Evolutionary conservation across 2,113 vertebrate genomes (phyloP).

Genomic region (Chloropsis cyanopogon): DNA sequence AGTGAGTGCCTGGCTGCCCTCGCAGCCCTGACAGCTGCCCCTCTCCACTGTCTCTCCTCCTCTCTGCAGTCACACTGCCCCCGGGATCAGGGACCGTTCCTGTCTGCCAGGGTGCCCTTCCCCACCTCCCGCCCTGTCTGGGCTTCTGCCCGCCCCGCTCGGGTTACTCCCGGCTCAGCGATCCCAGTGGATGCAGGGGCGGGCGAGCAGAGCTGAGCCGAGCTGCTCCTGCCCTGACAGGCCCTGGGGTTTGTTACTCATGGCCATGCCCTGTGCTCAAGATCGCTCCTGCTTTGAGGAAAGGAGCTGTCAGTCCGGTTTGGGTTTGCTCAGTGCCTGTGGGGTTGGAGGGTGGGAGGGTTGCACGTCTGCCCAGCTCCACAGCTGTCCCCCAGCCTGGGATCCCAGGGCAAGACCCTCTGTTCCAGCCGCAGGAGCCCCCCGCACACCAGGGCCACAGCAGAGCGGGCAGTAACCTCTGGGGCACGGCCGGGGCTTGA

Average conservation of each 20-base stretch:
- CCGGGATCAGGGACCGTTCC: not conserved
- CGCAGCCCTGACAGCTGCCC: not conserved
- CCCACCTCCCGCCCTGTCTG: rapidly evolving
- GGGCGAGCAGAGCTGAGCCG: not conserved
- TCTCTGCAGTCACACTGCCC: not conserved
- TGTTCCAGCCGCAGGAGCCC: not conserved
- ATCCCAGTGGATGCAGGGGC: not conserved
- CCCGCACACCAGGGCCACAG: rapidly evolving
- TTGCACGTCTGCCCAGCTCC: not conserved
- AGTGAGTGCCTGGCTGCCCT: not conserved
- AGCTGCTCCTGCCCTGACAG: conserved; percentile 2
- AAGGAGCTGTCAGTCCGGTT: conserved; percentile 15
- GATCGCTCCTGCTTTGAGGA: not conserved
- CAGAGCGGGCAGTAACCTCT: not conserved
- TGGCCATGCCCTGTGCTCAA: not conserved
- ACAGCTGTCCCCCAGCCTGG: not conserved
- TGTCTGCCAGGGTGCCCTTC: not conserved
- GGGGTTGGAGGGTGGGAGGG: not conserved
- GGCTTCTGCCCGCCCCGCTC: not conserved
- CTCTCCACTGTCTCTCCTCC: not conserved
- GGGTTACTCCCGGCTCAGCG: not conserved
- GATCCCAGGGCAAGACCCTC: not conserved
- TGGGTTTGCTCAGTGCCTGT: not conserved
- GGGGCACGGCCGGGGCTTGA: rapidly evolving
- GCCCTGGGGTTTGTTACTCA: conserved; percentile 34